phyloP scores from a whole-genome alignment of 2,113 vertebrate genomes.

The Dascyllus trimaculatus region DNA sequence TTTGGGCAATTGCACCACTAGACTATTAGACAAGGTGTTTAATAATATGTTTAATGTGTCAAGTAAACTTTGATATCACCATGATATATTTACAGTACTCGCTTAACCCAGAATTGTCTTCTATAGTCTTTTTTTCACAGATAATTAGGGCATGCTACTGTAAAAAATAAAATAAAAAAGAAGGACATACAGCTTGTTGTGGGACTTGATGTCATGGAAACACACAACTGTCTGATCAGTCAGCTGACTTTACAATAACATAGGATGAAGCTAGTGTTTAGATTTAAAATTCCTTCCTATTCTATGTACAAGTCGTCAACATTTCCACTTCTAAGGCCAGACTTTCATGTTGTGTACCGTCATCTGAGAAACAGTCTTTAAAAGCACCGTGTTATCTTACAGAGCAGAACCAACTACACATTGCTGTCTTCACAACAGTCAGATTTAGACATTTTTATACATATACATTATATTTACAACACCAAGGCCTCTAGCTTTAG shows the following conservation, averaged over 20 bases:
- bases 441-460: slow-evolving; percentile 37
- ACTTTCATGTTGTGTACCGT: slow-evolving; percentile 28
- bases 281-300: slow-evolving; percentile 55
- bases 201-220: slow-evolving; percentile 44
- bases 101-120: slow-evolving; percentile 63
- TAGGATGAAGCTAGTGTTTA: slow-evolving; percentile 51
- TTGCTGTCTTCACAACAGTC: slow-evolving; percentile 48
- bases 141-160: slow-evolving; percentile 75
- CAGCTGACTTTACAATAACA: slow-evolving; percentile 48
- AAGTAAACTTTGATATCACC: slow-evolving; percentile 71
- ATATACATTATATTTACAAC: slow-evolving; percentile 60
- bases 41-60: slow-evolving; percentile 65
- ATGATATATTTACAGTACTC: slow-evolving; percentile 53
- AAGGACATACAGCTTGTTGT: slow-evolving; percentile 48
- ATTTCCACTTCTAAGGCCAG: slow-evolving; percentile 42
- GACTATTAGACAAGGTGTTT: slow-evolving; percentile 69
- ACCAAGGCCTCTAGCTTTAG: slow-evolving; percentile 52
- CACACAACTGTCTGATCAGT: slow-evolving; percentile 47
- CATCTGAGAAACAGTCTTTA: slow-evolving; percentile 51
- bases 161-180: slow-evolving; percentile 45
- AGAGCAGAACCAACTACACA: slow-evolving; percentile 37
- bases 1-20: slow-evolving; percentile 69
- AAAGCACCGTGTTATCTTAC: slow-evolving; percentile 61
- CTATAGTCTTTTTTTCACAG: slow-evolving; percentile 44
- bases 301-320: slow-evolving; percentile 68